Conservation (phyloP, 2,113 vertebrate species). For the Tetrax tetrax region DNA sequence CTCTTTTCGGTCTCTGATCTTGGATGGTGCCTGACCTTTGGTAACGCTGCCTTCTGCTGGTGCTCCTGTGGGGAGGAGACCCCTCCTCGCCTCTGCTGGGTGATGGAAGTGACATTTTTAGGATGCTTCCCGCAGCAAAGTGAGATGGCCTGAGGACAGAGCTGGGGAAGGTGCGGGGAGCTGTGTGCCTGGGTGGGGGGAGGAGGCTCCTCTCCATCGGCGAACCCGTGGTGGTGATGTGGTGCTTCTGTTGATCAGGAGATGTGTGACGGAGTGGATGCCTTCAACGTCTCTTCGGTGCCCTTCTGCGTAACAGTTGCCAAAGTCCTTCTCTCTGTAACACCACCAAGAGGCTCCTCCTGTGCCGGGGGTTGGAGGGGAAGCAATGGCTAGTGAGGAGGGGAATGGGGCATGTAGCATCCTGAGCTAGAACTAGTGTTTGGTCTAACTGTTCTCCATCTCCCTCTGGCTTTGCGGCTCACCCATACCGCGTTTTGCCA, state of each 20-base stretch:
- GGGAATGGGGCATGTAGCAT: background rate
- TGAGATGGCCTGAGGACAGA: fast-evolving
- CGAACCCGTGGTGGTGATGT: fast-evolving
- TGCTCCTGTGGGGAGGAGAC: background rate
- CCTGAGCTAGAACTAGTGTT: background rate
- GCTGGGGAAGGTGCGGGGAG: background rate
- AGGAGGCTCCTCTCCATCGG: fast-evolving
- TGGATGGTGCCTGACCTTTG: fast-evolving
- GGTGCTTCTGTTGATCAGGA: background rate
- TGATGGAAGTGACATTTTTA: too few relatives aligned
- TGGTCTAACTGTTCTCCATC: background rate
- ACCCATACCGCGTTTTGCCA: fast-evolving
- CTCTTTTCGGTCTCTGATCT: too few relatives aligned
- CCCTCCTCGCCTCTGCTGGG: background rate
- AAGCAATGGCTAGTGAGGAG: fast-evolving
- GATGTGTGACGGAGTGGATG: background rate
- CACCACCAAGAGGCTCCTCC: background rate
- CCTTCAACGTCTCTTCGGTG: background rate
- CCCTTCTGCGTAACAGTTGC: fast-evolving
- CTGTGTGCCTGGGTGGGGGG: background rate
- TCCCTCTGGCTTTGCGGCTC: background rate
- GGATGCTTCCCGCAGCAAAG: background rate
- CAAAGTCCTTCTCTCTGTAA: background rate
- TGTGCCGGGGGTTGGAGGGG: background rate
- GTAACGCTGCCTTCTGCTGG: background rate